These are phyloP conservation scores for Peromyscus maniculatus DNA, from an alignment of 2,113 vertebrate species.

Conservation along the genomic window DNA sequence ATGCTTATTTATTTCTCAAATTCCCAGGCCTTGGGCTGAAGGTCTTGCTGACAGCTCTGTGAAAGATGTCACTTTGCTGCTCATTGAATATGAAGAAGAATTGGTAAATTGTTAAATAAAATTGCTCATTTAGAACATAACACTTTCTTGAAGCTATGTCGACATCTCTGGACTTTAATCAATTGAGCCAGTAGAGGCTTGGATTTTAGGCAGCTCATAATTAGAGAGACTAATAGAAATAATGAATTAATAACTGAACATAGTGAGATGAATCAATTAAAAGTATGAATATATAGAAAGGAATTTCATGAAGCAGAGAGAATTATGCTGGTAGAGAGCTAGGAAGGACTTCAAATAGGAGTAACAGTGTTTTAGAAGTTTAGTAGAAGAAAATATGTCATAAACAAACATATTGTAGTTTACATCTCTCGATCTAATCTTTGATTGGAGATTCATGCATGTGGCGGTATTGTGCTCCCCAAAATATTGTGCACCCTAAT, in stretches of 20 bases:
- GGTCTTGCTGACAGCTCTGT: background rate
- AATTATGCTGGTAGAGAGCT: background rate
- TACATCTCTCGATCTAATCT: background rate
- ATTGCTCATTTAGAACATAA: background rate
- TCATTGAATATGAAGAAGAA: slow-evolving; percentile 58
- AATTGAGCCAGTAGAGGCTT: background rate
- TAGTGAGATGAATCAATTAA: background rate
- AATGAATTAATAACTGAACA: background rate
- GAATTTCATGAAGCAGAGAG: background rate
- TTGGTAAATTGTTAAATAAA: slow-evolving; percentile 34
- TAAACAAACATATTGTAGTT: background rate
- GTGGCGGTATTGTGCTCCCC: too few relatives aligned
- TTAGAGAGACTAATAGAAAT: background rate
- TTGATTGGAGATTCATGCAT: background rate
- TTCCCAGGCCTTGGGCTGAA: background rate
- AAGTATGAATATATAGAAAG: background rate
- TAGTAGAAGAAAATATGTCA: background rate
- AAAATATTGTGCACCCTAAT: too few relatives aligned
- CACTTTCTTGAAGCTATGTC: background rate
- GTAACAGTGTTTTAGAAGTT: background rate
- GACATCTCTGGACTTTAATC: background rate
- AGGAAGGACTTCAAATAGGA: background rate
- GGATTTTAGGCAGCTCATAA: background rate
- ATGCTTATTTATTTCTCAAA: background rate
- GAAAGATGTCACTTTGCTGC: slow-evolving; percentile 41